Evolutionary conservation across 2,797 vertebrate genomes (phyloP), one percentile per base, ranked within the genome.

Genomic region (Urocyon cinereoargenteus): DNA sequence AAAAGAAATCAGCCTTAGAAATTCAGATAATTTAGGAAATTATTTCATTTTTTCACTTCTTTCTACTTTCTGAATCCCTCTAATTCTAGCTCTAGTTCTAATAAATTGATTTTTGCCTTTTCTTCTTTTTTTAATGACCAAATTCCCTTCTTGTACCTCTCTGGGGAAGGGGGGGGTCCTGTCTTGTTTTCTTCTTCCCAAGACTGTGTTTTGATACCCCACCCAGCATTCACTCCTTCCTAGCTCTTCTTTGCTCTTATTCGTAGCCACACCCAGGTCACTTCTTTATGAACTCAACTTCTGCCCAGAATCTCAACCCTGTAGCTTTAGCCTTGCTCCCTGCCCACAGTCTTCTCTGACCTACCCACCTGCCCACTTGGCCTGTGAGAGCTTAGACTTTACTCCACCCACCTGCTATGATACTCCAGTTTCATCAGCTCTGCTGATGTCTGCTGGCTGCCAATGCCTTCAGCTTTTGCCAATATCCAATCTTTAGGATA

Each of bases 11-110:
- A 31, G 21, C 10, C 26, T 84, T 75, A 18, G 28, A 73, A 92
- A 91, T 79, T 79, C 77, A 68, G 16, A 73, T 79, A 19, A 62
- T 92, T 97, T 82, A 81, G 70, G 53, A 28, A 95, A 82, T 82
- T 15, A 21, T n/a, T 93, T 95, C 10, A 57, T 66, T 51, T 82
- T 96, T 34, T 5, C n/a, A 66, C 24, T 81, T 77, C 31, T 49
- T 85, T 77, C 51, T 45, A 57, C 53, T 26, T 70, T 51, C 6
- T 57, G 36, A 77, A 49, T 62, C 15, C 15, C 1, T 89, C 26
- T 92, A 40, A 36, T 15, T 94, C 28, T 94, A 61, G n/a, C 24
- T 4, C 22, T 88, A 93, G 49, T 89, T 86, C 61, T 96, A 73
- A 66, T 49, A 92, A 89, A 66, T 81, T 13, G 22, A 53, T 14